phyloP scores from a whole-genome alignment of 2,113 vertebrate species.

The Ailurus styani region DNA sequence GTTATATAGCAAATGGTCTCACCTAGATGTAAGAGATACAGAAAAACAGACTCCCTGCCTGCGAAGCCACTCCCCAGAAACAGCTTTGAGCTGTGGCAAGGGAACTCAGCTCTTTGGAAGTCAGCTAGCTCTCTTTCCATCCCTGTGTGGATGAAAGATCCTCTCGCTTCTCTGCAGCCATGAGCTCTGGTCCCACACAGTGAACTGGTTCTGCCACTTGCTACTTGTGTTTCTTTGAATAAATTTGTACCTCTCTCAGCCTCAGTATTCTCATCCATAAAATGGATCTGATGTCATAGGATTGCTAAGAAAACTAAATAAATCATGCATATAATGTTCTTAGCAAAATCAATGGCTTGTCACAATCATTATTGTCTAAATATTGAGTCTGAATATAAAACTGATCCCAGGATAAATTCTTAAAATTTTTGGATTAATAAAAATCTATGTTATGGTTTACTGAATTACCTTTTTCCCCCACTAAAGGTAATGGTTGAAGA shows the following conservation, averaged over 20 bases:
- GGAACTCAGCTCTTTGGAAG: background rate
- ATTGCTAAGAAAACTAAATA: background rate
- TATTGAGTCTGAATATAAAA: background rate
- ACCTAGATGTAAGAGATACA: background rate
- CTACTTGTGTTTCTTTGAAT: background rate
- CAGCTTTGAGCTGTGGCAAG: background rate
- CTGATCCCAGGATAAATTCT: background rate
- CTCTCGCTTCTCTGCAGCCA: background rate
- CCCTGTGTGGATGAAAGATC: background rate
- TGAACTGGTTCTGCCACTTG: background rate
- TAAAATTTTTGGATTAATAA: background rate
- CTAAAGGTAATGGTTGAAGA: background rate
- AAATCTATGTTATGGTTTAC: background rate
- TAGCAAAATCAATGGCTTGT: background rate
- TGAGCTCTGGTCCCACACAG: background rate
- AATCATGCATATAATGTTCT: background rate
- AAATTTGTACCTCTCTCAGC: background rate
- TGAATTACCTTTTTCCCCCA: background rate
- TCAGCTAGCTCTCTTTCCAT: background rate
- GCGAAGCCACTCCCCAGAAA: background rate
- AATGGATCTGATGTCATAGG: background rate
- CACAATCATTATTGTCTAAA: background rate
- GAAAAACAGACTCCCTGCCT: background rate
- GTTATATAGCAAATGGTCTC: background rate
- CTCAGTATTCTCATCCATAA: background rate